Evolutionary conservation across 2,113 vertebrate genomes (phyloP).

Genomic region (Prietella phreatophila): DNA sequence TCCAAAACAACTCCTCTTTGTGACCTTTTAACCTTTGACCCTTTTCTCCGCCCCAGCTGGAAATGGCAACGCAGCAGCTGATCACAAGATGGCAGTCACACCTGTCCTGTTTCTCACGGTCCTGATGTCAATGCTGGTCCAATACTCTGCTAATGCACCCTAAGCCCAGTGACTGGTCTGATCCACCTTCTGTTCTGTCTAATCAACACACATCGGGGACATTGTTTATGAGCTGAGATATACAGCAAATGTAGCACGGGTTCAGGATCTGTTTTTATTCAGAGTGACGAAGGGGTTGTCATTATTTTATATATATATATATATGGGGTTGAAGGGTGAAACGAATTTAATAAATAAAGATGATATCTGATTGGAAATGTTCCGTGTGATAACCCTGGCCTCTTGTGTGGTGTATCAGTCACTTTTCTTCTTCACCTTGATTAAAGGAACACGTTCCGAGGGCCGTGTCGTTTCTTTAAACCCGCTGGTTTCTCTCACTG

Average conservation of each 20-base stretch:
- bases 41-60: background rate
- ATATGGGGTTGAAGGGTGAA: background rate
- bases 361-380: background rate
- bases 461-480: background rate
- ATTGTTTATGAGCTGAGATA: too few species aligned
- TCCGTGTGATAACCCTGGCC: background rate
- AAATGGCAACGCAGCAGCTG: background rate
- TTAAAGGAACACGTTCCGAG: background rate
- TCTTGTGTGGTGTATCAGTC: too few species aligned
- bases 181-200: background rate
- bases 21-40: slow-evolving; percentile 4
- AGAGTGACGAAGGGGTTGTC: too few species aligned
- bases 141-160: too few species aligned
- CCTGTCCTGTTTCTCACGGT: slow-evolving; percentile 13
- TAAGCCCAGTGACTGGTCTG: too few species aligned
- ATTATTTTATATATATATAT: too few species aligned
- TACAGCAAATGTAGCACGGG: background rate
- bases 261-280: background rate
- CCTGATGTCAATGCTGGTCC: background rate
- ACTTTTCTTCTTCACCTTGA: background rate
- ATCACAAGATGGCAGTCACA: background rate
- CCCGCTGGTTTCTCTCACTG: too few species aligned
- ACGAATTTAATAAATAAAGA: background rate
- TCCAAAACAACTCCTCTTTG: too few species aligned
- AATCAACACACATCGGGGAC: too few species aligned